phyloP scores from a whole-genome alignment of 2,888 invertebrate genomes.

The Andrena haemorrhoa region DNA sequence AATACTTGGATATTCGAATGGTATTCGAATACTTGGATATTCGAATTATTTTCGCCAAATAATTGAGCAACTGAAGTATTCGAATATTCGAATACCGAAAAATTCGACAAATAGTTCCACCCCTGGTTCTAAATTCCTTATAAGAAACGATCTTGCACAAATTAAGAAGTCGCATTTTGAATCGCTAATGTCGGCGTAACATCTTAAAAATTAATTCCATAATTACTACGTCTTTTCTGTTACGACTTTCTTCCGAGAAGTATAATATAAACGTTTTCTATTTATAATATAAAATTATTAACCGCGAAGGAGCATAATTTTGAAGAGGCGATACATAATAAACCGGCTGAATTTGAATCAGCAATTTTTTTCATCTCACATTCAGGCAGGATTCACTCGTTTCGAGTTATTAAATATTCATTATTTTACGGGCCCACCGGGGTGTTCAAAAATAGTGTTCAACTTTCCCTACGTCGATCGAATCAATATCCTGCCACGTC shows the following conservation, averaged over 20 bases:
- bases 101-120: too few species aligned
- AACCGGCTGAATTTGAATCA: not conserved
- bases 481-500: not conserved
- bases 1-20: too few species aligned
- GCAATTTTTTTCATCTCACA: not conserved
- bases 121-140: not conserved
- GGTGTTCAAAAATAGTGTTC: too few species aligned
- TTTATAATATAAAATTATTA: not conserved
- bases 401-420: constrained; percentile 1
- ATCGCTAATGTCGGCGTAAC: too few species aligned
- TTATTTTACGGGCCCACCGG: not conserved
- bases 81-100: too few species aligned
- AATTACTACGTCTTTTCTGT: too few species aligned
- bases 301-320: not conserved
- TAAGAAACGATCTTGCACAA: not conserved
- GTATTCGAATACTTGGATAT: too few species aligned
- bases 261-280: not conserved
- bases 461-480: not conserved
- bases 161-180: too few species aligned
- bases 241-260: not conserved
- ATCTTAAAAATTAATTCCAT: too few species aligned
- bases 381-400: not conserved
- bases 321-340: not conserved
- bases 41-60: too few species aligned
- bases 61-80: too few species aligned